Base-by-base conservation (phyloP, 2,888 invertebrate species). In the Trimorus sp. region DNA sequence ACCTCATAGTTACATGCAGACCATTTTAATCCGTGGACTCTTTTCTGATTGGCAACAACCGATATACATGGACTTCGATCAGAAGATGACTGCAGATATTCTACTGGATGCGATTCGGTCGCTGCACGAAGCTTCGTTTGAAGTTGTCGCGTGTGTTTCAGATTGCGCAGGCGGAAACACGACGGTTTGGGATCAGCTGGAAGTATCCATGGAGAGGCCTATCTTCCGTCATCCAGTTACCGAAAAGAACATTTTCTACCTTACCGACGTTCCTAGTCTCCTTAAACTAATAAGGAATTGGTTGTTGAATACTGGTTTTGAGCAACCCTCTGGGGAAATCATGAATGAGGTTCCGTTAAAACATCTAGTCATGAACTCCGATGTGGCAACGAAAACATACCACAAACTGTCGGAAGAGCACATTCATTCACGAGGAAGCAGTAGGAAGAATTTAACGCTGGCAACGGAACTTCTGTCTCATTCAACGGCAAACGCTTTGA, bases 231-330 rank as follows among this genome's bases (percentile, higher is more conserved):
- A 88, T 79, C 86, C 87, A 7, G 60, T 79, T 4, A 85, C 85
- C n/a, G 54, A 84, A 5, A 75, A 84, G 16, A 80, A 80, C 15
- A 76, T 86, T 56, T 86, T 83, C 73, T 76, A 84, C 38, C 87
- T 86, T 76, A 84, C 86, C 7, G 87, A 88, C 83, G 85, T 79
- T 58, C 88, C 89, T 7, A 87, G 87, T 70, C 56, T 89, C 26
- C 59, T 87, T 9, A 87, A 87, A 82, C 70, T 87, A 1, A 42
- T 86, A 0, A 73, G 87, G 63, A 87, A 88, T 62, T 86, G 86
- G 86, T 75, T 88, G 37, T 9, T 86, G n/a, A 85, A 87, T 65
- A 85, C 84, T 38, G 86, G 85, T 12, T 88, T 88, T 68, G 65
- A 79, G 16, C 76, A 85, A 59, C 8, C 59, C 6, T 42, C 51